These are phyloP conservation scores for Danionella dracula DNA, from an alignment of 2,797 vertebrate species.

Conservation along the genomic window DNA sequence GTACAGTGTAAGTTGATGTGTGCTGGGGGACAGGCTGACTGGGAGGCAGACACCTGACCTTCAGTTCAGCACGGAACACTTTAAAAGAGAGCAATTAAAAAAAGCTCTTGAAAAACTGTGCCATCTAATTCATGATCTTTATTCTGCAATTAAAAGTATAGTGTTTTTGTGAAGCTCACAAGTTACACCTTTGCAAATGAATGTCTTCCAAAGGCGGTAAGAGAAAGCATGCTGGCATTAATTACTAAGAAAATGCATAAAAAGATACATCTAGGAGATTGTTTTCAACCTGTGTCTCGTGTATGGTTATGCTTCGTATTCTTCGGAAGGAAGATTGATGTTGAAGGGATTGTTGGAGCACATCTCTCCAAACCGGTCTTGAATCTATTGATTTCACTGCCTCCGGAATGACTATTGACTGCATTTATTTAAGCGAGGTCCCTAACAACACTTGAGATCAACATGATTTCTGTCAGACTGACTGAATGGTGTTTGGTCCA, in stretches of 20 bases:
- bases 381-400: conserved; percentile 32
- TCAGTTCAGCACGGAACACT: conserved; percentile 29
- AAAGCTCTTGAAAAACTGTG: background rate
- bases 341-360: conserved; percentile 22
- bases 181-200: background rate
- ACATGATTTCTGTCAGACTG: conserved; percentile 34
- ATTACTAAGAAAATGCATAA: background rate
- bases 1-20: background rate
- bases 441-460: conserved; percentile 31
- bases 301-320: conserved; percentile 16
- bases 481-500: conserved; percentile 1
- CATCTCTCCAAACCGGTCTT: conserved; percentile 21
- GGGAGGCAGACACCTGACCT: conserved; percentile 31
- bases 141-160: conserved; percentile 15
- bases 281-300: conserved; percentile 24
- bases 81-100: conserved; percentile 28
- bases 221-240: background rate
- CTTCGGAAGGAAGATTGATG: conserved; percentile 26
- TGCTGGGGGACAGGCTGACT: conserved; percentile 12
- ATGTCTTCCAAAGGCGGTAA: background rate
- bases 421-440: conserved; percentile 36
- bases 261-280: background rate
- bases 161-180: background rate
- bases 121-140: conserved; percentile 24
- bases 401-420: conserved; percentile 29